Conservation (phyloP, 2,888 invertebrate species). For the Lycia hirtaria region DNA sequence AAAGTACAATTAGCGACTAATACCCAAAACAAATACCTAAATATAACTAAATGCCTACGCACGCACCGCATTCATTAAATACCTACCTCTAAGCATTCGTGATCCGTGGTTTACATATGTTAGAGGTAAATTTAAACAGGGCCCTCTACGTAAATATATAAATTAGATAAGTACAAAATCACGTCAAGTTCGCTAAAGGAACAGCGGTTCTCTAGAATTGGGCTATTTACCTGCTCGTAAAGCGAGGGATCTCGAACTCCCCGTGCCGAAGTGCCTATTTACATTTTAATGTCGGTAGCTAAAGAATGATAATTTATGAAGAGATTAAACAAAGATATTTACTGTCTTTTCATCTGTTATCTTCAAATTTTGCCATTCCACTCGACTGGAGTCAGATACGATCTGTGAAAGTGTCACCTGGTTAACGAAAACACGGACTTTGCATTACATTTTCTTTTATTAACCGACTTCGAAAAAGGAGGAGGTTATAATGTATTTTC, state of each 20-base stretch:
- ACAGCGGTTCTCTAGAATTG: conserved; percentile 28
- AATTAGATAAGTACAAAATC: conserved; percentile 33
- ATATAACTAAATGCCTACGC: conserved; percentile 6
- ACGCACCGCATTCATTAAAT: conserved; percentile 22
- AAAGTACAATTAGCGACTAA: too few species aligned
- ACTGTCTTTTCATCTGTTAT: conserved; percentile 25
- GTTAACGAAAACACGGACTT: conserved; percentile 2
- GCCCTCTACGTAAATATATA: conserved; percentile 27
- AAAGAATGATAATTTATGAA: conserved; percentile 33
- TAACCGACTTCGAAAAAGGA: too few species aligned
- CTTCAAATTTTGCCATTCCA: conserved; percentile 12
- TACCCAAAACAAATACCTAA: neutral
- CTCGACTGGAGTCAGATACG: conserved; percentile 8
- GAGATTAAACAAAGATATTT: conserved; percentile 31
- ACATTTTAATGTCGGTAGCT: conserved; percentile 32
- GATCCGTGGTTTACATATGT: conserved; percentile 29
- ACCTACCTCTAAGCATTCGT: conserved; percentile 17
- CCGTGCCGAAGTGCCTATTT: conserved; percentile 28
- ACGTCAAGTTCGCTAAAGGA: conserved; percentile 30
- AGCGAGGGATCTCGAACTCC: conserved; percentile 25
- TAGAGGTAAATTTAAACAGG: conserved; percentile 23
- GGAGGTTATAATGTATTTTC: too few species aligned
- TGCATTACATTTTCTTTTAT: neutral
- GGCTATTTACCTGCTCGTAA: conserved; percentile 35
- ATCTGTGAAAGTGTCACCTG: conserved; percentile 7